Evolutionary conservation across 1,140 invertebrate species (phyloP), one percentile per base, ranked within the genome.

Genomic region (Cherax destructor): DNA sequence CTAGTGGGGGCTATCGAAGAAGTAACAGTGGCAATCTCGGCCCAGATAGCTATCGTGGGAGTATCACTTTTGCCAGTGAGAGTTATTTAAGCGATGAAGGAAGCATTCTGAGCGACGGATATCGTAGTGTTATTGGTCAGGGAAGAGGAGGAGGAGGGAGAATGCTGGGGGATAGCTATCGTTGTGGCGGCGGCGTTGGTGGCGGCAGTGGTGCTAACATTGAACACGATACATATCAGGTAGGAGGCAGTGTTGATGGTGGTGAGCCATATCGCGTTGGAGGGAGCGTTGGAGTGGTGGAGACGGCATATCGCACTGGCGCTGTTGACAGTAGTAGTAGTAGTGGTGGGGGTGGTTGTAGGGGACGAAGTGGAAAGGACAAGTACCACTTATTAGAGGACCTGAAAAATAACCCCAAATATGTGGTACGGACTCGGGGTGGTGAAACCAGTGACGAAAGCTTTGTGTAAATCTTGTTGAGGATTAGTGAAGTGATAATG

Each of bases 321-420:
- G 69, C 65, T 11, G 78, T 47, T 49, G 87, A 59, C 11, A 78
- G 86, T 50, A 52, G 74, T 4, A 41, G 30, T 41, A 56, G 77
- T 41, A 47, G 86, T n/a, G 86, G 52, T 16, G 79, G 18, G 4
- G 79, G 87, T 18, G 87, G 41, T 49, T 41, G 30, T 41, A 41
- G 30, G 30, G 56, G 74, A 65, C 74, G 88, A 41, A 74, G 74
- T 59, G 88, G 74, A 10, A 69, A 52, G 59, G 88, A 91, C 18
- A 80, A 61, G 59, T 91, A 91, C 61, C 83, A 91, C 47, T 24
- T 91, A 59, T 59, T 91, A 2, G 72, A 91, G 41, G 88, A 91
- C n/a, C 74, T 91, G 30, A 85, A 85, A 85, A 85, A 91, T 65
- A 91, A 91, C 56, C 88, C 88, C 21, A 91, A 91, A 69, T 91